Conservation (phyloP, 2,113 vertebrate species). For the Atherinomorus stipes region DNA sequence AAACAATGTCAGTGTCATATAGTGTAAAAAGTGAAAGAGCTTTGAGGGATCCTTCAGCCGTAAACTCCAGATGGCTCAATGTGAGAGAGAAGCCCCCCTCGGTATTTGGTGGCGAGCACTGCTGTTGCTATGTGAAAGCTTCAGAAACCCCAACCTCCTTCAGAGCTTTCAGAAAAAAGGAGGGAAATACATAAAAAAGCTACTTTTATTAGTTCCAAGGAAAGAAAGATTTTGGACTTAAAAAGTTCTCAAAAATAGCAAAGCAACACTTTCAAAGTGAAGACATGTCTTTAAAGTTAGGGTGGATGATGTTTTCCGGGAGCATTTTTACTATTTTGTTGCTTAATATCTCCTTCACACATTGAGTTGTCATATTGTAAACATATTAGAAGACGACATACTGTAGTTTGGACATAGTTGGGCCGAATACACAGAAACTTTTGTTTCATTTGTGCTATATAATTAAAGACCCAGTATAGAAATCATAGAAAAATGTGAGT, state of each 20-base stretch:
- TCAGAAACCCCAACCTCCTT: slow-evolving; percentile 3
- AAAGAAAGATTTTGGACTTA: neutral
- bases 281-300: too few relatives aligned
- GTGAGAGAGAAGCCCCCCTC: slow-evolving; percentile 1
- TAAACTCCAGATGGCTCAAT: slow-evolving; percentile 28
- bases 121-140: slow-evolving; percentile 12
- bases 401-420: too few relatives aligned
- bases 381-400: too few relatives aligned
- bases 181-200: neutral
- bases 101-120: neutral
- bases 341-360: too few relatives aligned
- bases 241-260: neutral
- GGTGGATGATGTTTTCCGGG: too few relatives aligned
- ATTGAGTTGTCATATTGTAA: too few relatives aligned
- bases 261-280: neutral
- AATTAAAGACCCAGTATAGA: neutral
- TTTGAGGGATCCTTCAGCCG: slow-evolving; percentile 22
- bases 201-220: slow-evolving; percentile 10
- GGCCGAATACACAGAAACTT: too few relatives aligned
- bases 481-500: neutral
- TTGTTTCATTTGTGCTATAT: too few relatives aligned
- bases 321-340: too few relatives aligned
- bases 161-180: neutral
- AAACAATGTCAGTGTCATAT: slow-evolving; percentile 33
- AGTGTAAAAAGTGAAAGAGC: slow-evolving; percentile 26